Percentiles rank a stretch among this genome's conserved stretches.
These are phyloP conservation scores for rabbit (Oryctolagus cuniculus) DNA, from an alignment of 2,113 vertebrate species.

Conservation along the genomic window mOryCun1.1 NC_091436.1:168810001-168810500, in stretches of 20 bases:
- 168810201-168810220: no score
- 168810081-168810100: constrained; percentile 1
- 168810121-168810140: background rate
- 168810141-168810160: no score
- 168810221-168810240: no score
- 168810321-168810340: no score
- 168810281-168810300: no score
- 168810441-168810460: background rate
- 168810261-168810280: no score
- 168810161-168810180: no score
- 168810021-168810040: background rate
- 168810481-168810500: background rate
- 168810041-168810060: background rate
- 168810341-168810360: background rate
- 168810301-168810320: no score
- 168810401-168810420: background rate
- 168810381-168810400: background rate
- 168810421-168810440: background rate
- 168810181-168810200: no score
- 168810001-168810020: background rate
- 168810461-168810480: background rate
- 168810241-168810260: no score
- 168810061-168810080: background rate
- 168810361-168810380: background rate
- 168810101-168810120: background rate